A percentile compares a stretch with the other conserved stretches of the same genome.
These are phyloP conservation scores for Drosophila sp. DNA, from an alignment of 1,140 invertebrate genomes.

Conservation along the genomic window DNA sequence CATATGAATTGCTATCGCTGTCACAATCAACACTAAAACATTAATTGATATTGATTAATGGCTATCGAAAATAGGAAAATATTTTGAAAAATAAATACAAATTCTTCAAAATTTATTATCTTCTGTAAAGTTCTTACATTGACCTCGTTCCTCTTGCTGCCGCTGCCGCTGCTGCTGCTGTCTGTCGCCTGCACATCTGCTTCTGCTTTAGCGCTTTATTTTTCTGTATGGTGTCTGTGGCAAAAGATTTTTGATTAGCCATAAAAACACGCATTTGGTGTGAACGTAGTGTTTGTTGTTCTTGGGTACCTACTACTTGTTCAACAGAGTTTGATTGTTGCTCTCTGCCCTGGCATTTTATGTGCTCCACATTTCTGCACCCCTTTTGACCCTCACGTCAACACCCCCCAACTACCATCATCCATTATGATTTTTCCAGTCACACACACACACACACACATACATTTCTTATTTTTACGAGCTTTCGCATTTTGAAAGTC, in stretches of 20 bases:
- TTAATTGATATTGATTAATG: too few relatives aligned
- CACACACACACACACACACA: not conserved
- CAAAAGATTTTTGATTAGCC: constrained; percentile 76
- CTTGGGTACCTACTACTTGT: constrained; percentile 54
- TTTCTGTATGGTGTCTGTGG: constrained; percentile 54
- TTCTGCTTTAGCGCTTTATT: not conserved
- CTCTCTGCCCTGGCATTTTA: constrained; percentile 35
- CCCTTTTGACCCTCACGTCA: constrained; percentile 9
- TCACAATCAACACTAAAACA: too few relatives aligned
- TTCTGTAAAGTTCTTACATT: too few relatives aligned
- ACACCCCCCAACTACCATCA: not conserved
- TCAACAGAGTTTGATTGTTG: constrained; percentile 52
- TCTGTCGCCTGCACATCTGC: constrained; percentile 5
- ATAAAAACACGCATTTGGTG: constrained; percentile 67
- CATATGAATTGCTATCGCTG: too few relatives aligned
- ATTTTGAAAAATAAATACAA: too few relatives aligned
- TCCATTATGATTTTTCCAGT: constrained; percentile 12
- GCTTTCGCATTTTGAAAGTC: constrained; percentile 73
- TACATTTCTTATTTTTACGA: constrained; percentile 55
- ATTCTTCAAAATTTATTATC: too few relatives aligned
- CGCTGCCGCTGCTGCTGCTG: not conserved
- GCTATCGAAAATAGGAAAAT: too few relatives aligned
- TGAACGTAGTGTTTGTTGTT: constrained; percentile 32
- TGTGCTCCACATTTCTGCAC: constrained; percentile 17
- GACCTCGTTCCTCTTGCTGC: too few relatives aligned